phyloP scores from a whole-genome alignment of 2,888 invertebrate genomes.

The Cetonia aurata region DNA sequence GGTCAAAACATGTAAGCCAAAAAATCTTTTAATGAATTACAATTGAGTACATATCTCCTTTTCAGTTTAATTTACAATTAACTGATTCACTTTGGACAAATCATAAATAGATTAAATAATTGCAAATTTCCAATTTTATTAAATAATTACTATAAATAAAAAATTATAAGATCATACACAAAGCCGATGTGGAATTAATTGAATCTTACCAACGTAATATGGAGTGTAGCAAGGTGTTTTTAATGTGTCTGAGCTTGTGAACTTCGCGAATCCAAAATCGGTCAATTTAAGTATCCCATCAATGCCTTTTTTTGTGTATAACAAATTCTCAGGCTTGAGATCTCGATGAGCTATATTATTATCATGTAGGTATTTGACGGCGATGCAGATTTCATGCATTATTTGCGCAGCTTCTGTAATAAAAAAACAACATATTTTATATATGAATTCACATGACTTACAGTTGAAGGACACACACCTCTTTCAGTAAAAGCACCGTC shows the following conservation, averaged over 20 bases:
- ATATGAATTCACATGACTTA: neutral
- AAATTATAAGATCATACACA: too few species aligned
- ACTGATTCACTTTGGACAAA: too few species aligned
- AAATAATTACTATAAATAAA: too few species aligned
- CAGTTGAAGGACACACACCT: conserved; percentile 66
- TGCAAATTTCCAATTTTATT: neutral
- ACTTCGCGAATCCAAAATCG: conserved; percentile 99
- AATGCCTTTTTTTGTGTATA: conserved; percentile 83
- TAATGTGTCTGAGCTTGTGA: conserved; percentile 88
- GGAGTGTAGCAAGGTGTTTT: conserved; percentile 99
- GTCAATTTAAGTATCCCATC: conserved; percentile 93
- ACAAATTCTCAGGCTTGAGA: conserved; percentile 96
- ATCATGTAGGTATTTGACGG: conserved; percentile 93
- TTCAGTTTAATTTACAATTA: too few species aligned
- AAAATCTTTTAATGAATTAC: too few species aligned
- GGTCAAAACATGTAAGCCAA: too few species aligned
- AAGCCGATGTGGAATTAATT: neutral
- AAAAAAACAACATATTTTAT: neutral
- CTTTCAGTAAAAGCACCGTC: conserved; percentile 97
- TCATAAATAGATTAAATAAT: too few species aligned
- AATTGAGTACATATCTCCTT: too few species aligned
- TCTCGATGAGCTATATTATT: conserved; percentile 97
- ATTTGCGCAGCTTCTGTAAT: conserved; percentile 88
- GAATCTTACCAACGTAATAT: conserved; percentile 90
- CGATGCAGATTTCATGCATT: conserved; percentile 96